Evolutionary conservation across 2,797 vertebrate genomes (phyloP).

Genomic region (Lacerta viridis): DNA sequence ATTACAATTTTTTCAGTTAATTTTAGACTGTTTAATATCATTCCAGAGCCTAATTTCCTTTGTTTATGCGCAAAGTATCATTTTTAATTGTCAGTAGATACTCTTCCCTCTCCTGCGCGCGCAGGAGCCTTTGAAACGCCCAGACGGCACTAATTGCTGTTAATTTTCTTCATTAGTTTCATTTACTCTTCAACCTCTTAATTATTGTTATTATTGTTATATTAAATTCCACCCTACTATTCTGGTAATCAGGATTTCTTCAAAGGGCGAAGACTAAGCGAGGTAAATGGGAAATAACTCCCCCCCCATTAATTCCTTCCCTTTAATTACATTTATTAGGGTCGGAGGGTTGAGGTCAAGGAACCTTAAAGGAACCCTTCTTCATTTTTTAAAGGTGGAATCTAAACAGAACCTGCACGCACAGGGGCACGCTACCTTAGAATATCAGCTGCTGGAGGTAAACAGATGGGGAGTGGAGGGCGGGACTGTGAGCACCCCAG

Average conservation of each 20-base stretch:
- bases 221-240: no score
- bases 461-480: neutral
- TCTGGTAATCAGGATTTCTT: neutral
- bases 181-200: conserved; percentile 80
- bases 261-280: neutral
- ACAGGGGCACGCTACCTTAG: neutral
- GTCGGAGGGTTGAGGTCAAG: neutral
- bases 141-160: conserved; percentile 73
- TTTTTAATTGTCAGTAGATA: conserved; percentile 50
- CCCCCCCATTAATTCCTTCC: neutral
- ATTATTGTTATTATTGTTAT: conserved; percentile 60
- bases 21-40: conserved; percentile 72
- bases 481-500: neutral
- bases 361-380: neutral
- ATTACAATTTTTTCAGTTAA: conserved; percentile 70
- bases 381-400: neutral
- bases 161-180: conserved; percentile 84
- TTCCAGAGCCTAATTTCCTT: conserved; percentile 67
- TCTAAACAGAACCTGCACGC: neutral
- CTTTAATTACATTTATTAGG: neutral
- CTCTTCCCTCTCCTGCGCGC: conserved; percentile 51
- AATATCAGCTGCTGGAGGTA: neutral
- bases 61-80: conserved; percentile 58
- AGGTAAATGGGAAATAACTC: neutral
- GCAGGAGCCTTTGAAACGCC: conserved; percentile 26